phyloP scores from a whole-genome alignment of 2,113 vertebrate species.

The Centropus unirufus region DNA sequence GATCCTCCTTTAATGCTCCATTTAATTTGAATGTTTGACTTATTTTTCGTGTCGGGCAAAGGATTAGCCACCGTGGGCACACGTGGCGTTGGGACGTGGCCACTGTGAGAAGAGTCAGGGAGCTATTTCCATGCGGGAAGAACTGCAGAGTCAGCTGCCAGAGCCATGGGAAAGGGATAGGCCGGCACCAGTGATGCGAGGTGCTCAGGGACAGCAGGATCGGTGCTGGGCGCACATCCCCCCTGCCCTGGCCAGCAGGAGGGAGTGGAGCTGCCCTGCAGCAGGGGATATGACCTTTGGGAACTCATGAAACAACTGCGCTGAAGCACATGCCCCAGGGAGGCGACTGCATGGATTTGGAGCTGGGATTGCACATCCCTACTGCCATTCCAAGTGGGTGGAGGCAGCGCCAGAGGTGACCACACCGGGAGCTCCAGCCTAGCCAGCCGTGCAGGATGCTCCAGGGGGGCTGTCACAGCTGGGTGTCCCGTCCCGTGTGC shows the following conservation, averaged over 20 bases:
- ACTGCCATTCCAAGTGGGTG: accelerated
- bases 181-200: no score
- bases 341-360: background rate
- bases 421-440: slow-evolving; percentile 61
- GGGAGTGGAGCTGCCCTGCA: background rate
- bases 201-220: background rate
- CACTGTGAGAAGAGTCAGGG: background rate
- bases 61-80: background rate
- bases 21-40: background rate
- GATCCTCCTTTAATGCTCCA: background rate
- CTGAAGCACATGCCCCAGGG: slow-evolving; percentile 36
- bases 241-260: background rate
- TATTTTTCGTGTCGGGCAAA: background rate
- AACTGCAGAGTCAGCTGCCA: accelerated
- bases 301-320: background rate
- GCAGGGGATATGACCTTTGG: no score
- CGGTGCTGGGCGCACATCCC: background rate
- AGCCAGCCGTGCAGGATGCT: slow-evolving; percentile 56
- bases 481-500: accelerated
- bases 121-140: background rate
- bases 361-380: slow-evolving; percentile 27
- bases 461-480: background rate
- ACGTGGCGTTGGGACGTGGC: background rate
- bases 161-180: accelerated
- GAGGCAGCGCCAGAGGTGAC: slow-evolving; percentile 27